Percentiles rank a stretch among this genome's conserved stretches.
Evolutionary conservation across 2,888 invertebrate species (phyloP).

Genomic region (Lomographa bimaculata): DNA sequence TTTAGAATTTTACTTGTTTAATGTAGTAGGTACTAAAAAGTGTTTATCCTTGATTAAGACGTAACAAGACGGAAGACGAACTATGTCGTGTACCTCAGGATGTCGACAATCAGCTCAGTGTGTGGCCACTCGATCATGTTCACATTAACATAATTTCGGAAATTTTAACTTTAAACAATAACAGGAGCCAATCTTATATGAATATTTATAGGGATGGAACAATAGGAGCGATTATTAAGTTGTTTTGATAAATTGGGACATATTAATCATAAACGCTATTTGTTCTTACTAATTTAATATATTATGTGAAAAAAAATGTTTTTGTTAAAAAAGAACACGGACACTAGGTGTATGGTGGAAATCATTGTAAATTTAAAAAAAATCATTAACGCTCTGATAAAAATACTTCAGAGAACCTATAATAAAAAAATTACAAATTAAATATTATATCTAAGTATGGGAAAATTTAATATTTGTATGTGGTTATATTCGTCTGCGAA

Average conservation of each 20-base stretch:
- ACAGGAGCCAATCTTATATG: slow-evolving; percentile 26
- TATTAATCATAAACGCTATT: too few relatives aligned
- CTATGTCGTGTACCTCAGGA: slow-evolving; percentile 3
- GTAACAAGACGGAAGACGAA: neutral
- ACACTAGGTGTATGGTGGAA: too few relatives aligned
- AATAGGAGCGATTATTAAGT: slow-evolving; percentile 14
- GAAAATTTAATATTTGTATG: too few relatives aligned
- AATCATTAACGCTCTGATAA: too few relatives aligned
- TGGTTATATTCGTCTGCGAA: too few relatives aligned
- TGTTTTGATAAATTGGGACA: slow-evolving; percentile 9
- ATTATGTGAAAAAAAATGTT: neutral
- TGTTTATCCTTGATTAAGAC: neutral
- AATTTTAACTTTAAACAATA: slow-evolving; percentile 27
- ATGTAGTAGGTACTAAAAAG: too few relatives aligned
- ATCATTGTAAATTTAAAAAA: too few relatives aligned
- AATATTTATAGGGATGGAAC: slow-evolving; percentile 31
- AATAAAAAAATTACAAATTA: too few relatives aligned
- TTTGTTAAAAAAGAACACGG: neutral
- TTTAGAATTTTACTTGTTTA: too few relatives aligned
- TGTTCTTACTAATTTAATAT: too few relatives aligned
- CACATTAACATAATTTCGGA: slow-evolving; percentile 46
- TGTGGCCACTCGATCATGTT: slow-evolving; percentile 40
- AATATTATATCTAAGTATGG: too few relatives aligned
- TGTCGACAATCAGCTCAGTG: slow-evolving; percentile 31
- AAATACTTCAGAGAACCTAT: too few relatives aligned